phyloP scores from a whole-genome alignment of 2,888 invertebrate species.

The Agrochola lychnidis region DNA sequence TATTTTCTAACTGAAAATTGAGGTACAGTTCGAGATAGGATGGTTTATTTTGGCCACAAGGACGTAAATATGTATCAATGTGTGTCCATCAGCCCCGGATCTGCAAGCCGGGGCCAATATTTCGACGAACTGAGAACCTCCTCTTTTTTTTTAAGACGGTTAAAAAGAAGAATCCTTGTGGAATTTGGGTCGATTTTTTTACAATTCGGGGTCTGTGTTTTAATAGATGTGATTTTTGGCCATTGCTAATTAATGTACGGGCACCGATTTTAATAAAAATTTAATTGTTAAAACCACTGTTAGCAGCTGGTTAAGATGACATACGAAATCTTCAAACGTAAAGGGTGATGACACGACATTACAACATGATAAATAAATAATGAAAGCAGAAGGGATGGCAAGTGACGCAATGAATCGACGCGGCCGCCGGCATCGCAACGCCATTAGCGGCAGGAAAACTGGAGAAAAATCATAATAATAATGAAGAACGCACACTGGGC shows the following conservation, averaged over 20 bases:
- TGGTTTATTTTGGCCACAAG: too few relatives aligned
- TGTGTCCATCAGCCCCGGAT: too few relatives aligned
- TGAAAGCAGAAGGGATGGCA: slow-evolving; percentile 52
- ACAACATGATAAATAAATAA: slow-evolving; percentile 54
- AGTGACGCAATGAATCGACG: slow-evolving; percentile 80
- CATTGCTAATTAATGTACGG: not conserved
- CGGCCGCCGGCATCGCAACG: slow-evolving; percentile 66
- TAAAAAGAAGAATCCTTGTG: not conserved
- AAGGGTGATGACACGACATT: slow-evolving; percentile 49
- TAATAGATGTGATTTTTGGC: not conserved
- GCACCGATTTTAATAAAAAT: not conserved
- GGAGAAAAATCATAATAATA: slow-evolving; percentile 75
- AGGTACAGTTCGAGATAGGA: too few relatives aligned
- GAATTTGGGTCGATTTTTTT: not conserved
- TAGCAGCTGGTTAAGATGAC: slow-evolving; percentile 5
- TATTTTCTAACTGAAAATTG: slow-evolving; percentile 21
- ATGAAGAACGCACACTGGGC: slow-evolving; percentile 70
- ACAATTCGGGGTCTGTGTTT: too few relatives aligned
- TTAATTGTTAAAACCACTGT: not conserved
- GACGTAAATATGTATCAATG: too few relatives aligned
- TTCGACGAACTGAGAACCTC: too few relatives aligned
- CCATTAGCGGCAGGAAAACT: slow-evolving; percentile 84
- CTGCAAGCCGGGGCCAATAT: too few relatives aligned
- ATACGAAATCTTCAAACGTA: slow-evolving; percentile 9
- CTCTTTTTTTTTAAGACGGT: too few relatives aligned